A percentile compares a stretch with the other conserved stretches of the same genome.
Conservation (phyloP, 30 jellyfish, hydroid and myxozoan species). For the Phacellophora camtschatica region DNA sequence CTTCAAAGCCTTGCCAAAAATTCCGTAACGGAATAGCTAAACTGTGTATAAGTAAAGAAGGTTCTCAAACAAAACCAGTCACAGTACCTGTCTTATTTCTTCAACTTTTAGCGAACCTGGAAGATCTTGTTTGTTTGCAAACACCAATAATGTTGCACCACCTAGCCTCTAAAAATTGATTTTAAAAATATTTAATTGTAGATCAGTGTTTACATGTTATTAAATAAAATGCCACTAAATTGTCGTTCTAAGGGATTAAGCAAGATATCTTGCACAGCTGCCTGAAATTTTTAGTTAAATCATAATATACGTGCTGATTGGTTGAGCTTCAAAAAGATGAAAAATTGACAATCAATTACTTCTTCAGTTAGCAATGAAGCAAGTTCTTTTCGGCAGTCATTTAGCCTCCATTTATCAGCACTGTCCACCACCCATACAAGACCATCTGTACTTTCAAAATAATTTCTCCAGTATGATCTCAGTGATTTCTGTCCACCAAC, state of each 20-base stretch:
- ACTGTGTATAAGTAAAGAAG: too few species aligned
- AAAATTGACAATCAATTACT: constrained; percentile 58
- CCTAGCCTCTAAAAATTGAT: constrained; percentile 74
- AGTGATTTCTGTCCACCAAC: constrained; percentile 98
- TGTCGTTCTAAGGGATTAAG: too few species aligned
- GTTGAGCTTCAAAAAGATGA: too few species aligned
- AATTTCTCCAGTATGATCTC: constrained; percentile 93
- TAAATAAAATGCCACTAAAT: too few species aligned
- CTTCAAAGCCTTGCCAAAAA: too few species aligned
- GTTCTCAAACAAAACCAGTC: too few species aligned
- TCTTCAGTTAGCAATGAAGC: constrained; percentile 75
- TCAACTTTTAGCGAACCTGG: constrained; percentile 80
- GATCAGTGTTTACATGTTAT: neutral
- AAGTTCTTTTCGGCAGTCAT: constrained; percentile 87
- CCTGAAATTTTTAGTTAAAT: too few species aligned
- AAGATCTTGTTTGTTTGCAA: constrained; percentile 94
- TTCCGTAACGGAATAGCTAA: too few species aligned
- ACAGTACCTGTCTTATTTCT: constrained; percentile 83
- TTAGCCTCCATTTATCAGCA: constrained; percentile 93
- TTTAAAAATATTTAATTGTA: too few species aligned
- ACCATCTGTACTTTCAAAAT: constrained; percentile 96
- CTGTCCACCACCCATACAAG: constrained; percentile 95
- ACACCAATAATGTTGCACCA: constrained; percentile 92
- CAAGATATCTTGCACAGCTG: too few species aligned
- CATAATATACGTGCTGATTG: too few species aligned